Evolutionary conservation across 1,140 invertebrate genomes (phyloP).

Genomic region (Rhynchophorus ferrugineus): DNA sequence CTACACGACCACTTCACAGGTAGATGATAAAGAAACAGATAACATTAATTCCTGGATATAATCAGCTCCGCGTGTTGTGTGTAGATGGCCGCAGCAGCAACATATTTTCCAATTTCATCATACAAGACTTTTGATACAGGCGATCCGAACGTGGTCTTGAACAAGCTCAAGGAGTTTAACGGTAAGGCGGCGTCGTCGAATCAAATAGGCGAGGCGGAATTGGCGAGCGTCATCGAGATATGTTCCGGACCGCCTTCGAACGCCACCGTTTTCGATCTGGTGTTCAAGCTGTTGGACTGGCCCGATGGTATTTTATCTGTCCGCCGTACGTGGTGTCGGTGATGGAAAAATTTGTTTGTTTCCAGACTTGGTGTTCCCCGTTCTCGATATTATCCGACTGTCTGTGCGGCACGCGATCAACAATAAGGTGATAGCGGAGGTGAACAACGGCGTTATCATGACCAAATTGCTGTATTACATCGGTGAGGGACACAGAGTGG

Average conservation of each 20-base stretch:
- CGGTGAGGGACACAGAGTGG: conserved; percentile 27
- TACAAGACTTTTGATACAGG: conserved; percentile 44
- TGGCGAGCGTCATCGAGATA: conserved; percentile 55
- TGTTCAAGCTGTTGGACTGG: conserved; percentile 68
- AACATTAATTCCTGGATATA: neutral
- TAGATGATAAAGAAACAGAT: neutral
- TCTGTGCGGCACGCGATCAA: conserved; percentile 59
- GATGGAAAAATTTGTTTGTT: conserved; percentile 20
- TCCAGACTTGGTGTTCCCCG: conserved; percentile 75
- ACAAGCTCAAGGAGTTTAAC: conserved; percentile 71
- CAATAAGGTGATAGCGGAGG: conserved; percentile 52
- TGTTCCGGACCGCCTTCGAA: conserved; percentile 43
- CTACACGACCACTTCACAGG: conserved; percentile 18
- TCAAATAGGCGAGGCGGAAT: conserved; percentile 44
- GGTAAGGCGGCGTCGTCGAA: conserved; percentile 46
- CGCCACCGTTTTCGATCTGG: conserved; percentile 46
- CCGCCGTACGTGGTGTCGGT: neutral
- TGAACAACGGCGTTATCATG: conserved; percentile 39
- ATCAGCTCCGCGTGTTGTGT: neutral
- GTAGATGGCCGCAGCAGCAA: neutral
- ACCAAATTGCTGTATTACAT: conserved; percentile 40
- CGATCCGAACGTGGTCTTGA: conserved; percentile 45
- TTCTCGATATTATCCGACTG: conserved; percentile 74
- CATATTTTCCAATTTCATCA: conserved; percentile 43
- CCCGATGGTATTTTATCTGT: conserved; percentile 43